Evolutionary conservation across 2,888 invertebrate genomes (phyloP), one percentile per base, ranked within the genome.

Genomic region (Serrognathus titanus): DNA sequence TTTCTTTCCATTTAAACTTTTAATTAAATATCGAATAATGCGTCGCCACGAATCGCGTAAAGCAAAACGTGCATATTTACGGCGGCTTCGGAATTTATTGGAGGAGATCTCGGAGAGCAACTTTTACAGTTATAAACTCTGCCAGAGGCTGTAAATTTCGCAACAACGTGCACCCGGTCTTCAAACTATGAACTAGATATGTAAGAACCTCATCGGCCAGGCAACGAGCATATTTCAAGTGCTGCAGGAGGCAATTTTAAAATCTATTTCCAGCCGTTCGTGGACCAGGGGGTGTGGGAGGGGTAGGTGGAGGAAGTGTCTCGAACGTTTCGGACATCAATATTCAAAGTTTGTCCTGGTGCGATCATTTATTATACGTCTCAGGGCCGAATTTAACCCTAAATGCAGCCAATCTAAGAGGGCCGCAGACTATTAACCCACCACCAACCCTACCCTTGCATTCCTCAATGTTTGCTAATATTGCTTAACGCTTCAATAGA

Each of bases 291-390:
- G 65, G 65, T 62, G 67, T 37, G 20, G 48, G 31, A 5, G 12
- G 48, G 36, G 38, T 66, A 64, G 66, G 65, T 68, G 62, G 64
- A 64, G 62, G 66, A 67, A 65, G 67, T 66, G 71, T 68, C 67
- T 67, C 58, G 70, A 70, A 68, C 70, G 68, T 71, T n/a, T 69
- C 65, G 69, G 67, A 69, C 75, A 76, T 76, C 75, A 75, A 75
- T 75, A 76, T 75, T 75, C 76, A 74, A 74, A 74, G 71, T 72
- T 71, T 71, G 75, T 75, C 72, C 68, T 67, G 62, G 63, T 65
- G 64, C 68, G 71, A 75, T 74, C 75, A 74, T 76, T 75, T 76
- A 74, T 76, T 75, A 75, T 68, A 71, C 67, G 71, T 70, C 71
- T 69, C 66, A 63, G 64, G 49, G 45, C 41, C 66, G 61, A 65